Conservation (phyloP, 2,113 vertebrate species). For the Pan troglodytes region NHGRI_mPanTro3-v2.1_pri NC_072414.2:29770501-29771000, state of each 20-base stretch:
- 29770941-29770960: not conserved
- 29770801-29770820: constrained; percentile 85
- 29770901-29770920: not conserved
- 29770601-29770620: constrained; percentile 96
- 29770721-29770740: constrained; percentile 90
- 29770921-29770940: constrained; percentile 7
- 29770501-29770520: constrained; percentile 89
- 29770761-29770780: constrained; percentile 85
- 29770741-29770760: constrained; percentile 90
- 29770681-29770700: constrained; percentile 76
- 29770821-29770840: constrained; percentile 77
- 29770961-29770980: constrained; percentile 43
- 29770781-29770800: constrained; percentile 85
- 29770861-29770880: constrained; percentile 71
- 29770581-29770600: constrained; percentile 95
- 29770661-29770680: constrained; percentile 92
- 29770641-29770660: constrained; percentile 96
- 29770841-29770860: constrained; percentile 82
- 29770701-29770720: constrained; percentile 87
- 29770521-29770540: constrained; percentile 87
- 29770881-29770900: constrained; percentile 57
- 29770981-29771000: constrained; percentile 43
- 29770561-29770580: constrained; percentile 97
- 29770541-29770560: constrained; percentile 96
- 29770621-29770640: constrained; percentile 94